phyloP scores from a whole-genome alignment of 2,888 invertebrate genomes.

The Leptinotarsa tumamoca region DNA sequence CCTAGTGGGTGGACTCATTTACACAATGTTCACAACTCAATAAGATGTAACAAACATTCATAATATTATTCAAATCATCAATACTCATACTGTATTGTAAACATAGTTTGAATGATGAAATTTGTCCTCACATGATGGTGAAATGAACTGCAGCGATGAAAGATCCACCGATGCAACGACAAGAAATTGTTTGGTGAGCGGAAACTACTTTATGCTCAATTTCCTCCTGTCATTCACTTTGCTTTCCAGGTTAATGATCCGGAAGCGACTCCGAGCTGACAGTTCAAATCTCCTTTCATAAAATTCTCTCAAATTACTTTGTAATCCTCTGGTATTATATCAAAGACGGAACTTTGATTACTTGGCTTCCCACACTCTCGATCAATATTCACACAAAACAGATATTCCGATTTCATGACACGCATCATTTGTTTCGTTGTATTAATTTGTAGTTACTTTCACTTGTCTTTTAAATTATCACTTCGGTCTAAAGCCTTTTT shows the following conservation, averaged over 20 bases:
- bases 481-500: too few species aligned
- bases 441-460: too few species aligned
- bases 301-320: slow-evolving; percentile 6
- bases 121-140: background rate
- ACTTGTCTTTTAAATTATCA: too few species aligned
- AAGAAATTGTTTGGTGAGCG: slow-evolving; percentile 8
- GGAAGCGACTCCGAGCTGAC: slow-evolving; percentile 14
- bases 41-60: background rate
- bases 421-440: background rate
- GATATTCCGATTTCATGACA: background rate
- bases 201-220: slow-evolving; percentile 16
- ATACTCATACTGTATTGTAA: background rate
- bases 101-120: background rate
- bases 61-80: background rate
- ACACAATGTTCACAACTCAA: too few species aligned
- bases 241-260: slow-evolving; percentile 7
- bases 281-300: slow-evolving; percentile 12
- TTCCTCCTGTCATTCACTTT: slow-evolving; percentile 16
- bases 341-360: slow-evolving; percentile 6
- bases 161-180: slow-evolving; percentile 2
- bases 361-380: background rate
- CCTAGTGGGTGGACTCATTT: too few species aligned
- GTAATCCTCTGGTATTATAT: slow-evolving; percentile 14
- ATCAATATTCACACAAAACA: slow-evolving; percentile 2
- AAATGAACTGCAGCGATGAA: background rate